A percentile compares a stretch with the other conserved stretches of the same genome.
Conservation (phyloP, 2,797 vertebrate species). For the Poeciliopsis presidionis region DNA sequence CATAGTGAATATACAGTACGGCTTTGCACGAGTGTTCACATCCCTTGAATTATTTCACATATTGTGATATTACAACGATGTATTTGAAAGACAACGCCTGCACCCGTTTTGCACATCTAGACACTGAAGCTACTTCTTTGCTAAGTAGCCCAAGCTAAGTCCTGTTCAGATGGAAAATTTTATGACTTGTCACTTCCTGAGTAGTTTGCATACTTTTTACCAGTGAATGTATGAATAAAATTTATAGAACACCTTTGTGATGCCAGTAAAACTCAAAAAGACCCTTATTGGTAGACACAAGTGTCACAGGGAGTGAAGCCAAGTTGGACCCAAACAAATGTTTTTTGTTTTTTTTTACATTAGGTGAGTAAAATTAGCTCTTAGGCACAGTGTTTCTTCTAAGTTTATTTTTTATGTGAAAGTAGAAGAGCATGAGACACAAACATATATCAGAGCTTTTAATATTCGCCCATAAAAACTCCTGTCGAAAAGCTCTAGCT, state of each 20-base stretch:
- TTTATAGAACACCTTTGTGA: not conserved
- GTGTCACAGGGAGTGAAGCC: not conserved
- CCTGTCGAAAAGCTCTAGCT: not conserved
- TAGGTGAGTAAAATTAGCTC: not conserved
- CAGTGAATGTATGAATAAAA: too few relatives aligned
- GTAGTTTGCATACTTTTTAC: not conserved
- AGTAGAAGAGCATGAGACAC: conserved; percentile 12
- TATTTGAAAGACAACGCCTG: not conserved
- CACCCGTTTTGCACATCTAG: not conserved
- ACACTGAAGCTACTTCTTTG: not conserved
- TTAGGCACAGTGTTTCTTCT: not conserved
- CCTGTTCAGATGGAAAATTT: not conserved
- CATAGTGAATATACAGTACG: not conserved
- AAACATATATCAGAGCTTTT: conserved; percentile 32
- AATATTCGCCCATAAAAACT: conserved; percentile 15
- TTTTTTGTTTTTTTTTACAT: not conserved
- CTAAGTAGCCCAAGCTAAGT: not conserved
- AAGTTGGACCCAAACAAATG: not conserved
- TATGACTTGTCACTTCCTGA: not conserved
- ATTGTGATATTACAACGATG: not conserved
- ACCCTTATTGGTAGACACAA: not conserved
- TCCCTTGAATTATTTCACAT: not conserved
- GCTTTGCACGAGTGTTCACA: not conserved
- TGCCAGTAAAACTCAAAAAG: not conserved
- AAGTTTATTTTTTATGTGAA: not conserved